Base-by-base conservation (phyloP, 2,797 vertebrate genomes). In the Sebastes taczanowskii region DNA sequence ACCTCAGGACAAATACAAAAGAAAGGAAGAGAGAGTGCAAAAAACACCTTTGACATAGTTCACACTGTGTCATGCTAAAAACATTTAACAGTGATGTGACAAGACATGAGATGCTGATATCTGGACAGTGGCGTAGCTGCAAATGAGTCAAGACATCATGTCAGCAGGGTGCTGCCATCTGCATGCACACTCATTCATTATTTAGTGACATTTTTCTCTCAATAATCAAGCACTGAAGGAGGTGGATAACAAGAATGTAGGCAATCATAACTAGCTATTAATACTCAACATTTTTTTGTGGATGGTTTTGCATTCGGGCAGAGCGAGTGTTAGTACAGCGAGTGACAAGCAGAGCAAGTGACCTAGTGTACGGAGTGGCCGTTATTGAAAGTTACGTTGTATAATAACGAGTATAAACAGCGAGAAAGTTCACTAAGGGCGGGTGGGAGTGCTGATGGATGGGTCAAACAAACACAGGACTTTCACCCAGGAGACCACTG, bases 141-240 rank as follows among this genome's bases (percentile, higher is more conserved):
- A 65, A 81, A 84, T 68, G 38, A 66, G 60, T 80, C 74, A 71
- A 67, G 64, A 74, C 60, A 76, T 62, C 29, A 25, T 66, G 70
- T 80, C 76, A 79, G 80, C 70, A 38, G 89, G 80, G 80, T 34
- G 72, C 74, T 80, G 64, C 56, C 81, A 76, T 87, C 78, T 85
- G 63, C 65, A 80, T 66, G 71, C 67, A 69, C 65, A 63, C 62
- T 85, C 75, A 83, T 85, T 79, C 70, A 81, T 83, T 84, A 89
- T 90, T 84, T 68, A 80, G 55, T 38, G 70, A 49, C 22, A 73
- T 78, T 66, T 52, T 71, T 62, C 29, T 66, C 72, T 81, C 42
- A 80, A 49, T 71, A 76, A 76, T 42, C 46, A 72, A 23, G 62
- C 49, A 59, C 7, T 20, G 22, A 68, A 63, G 53, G n/a, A 61